Conservation (phyloP, 2,113 vertebrate genomes). For the Strix uralensis region DNA sequence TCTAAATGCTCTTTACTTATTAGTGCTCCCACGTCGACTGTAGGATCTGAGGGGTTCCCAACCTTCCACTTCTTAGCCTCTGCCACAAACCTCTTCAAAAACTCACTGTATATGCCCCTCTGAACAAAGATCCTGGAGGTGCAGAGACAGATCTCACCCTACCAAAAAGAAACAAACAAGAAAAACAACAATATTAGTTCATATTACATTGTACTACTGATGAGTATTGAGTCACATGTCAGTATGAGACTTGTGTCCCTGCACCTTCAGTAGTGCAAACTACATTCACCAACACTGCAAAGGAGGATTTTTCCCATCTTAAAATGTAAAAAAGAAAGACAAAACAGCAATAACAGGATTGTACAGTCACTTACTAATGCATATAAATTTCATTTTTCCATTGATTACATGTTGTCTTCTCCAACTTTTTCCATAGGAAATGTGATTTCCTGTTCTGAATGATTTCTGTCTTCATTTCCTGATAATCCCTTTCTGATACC, state of each 20-base stretch:
- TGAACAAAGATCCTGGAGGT: conserved; percentile 97
- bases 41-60: conserved; percentile 82
- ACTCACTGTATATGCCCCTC: conserved; percentile 84
- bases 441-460: not conserved
- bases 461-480: not conserved
- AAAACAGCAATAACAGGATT: not conserved
- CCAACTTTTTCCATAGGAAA: not conserved
- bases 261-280: not conserved
- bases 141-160: conserved; percentile 97
- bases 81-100: conserved; percentile 89
- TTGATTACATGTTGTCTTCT: not conserved
- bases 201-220: not conserved
- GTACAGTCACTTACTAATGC: not conserved
- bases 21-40: conserved; percentile 83
- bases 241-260: not conserved
- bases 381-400: not conserved
- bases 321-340: not conserved
- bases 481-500: not conserved
- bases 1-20: conserved; percentile 93
- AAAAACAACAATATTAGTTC: not conserved
- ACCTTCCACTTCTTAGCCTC: conserved; percentile 88
- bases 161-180: not conserved
- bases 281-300: not conserved
- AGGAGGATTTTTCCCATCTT: not conserved
- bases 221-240: not conserved